These are phyloP conservation scores for Drosophila infuscata DNA, from an alignment of 2,888 invertebrate genomes.

Conservation along the genomic window DNA sequence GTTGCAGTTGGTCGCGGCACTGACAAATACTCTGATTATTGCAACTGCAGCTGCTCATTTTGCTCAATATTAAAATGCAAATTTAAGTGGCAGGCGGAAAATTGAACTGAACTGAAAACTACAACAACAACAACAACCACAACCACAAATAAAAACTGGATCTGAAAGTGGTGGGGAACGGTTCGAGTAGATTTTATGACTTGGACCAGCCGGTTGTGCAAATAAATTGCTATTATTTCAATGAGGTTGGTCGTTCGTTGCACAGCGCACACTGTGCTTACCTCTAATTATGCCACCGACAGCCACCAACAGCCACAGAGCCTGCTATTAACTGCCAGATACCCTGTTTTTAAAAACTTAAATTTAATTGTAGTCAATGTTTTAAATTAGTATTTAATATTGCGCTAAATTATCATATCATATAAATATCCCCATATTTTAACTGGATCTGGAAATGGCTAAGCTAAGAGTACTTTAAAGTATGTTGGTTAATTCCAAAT, in stretches of 20 bases:
- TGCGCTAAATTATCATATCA: neutral
- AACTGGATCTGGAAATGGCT: neutral
- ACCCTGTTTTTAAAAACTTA: constrained; percentile 9
- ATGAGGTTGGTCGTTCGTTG: constrained; percentile 52
- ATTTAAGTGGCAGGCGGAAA: constrained; percentile 69
- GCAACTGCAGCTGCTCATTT: constrained; percentile 39
- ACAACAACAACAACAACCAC: constrained; percentile 41
- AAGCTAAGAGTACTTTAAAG: neutral
- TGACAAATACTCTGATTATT: constrained; percentile 30
- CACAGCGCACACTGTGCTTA: constrained; percentile 50
- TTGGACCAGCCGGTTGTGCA: constrained; percentile 47
- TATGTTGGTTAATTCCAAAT: neutral
- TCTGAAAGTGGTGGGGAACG: constrained; percentile 8
- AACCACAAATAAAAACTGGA: constrained; percentile 31
- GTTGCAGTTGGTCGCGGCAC: neutral
- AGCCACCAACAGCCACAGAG: constrained; percentile 1
- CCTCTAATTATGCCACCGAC: constrained; percentile 63
- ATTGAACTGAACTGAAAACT: constrained; percentile 50
- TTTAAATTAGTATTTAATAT: neutral
- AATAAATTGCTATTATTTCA: constrained; percentile 74
- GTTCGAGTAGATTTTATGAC: constrained; percentile 8
- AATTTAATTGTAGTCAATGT: neutral
- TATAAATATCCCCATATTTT: neutral
- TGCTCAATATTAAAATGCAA: constrained; percentile 71
- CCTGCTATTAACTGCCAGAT: constrained; percentile 3